These are phyloP conservation scores for Coccyzus lansbergi DNA, from an alignment of 2,797 vertebrate genomes.

Conservation along the genomic window DNA sequence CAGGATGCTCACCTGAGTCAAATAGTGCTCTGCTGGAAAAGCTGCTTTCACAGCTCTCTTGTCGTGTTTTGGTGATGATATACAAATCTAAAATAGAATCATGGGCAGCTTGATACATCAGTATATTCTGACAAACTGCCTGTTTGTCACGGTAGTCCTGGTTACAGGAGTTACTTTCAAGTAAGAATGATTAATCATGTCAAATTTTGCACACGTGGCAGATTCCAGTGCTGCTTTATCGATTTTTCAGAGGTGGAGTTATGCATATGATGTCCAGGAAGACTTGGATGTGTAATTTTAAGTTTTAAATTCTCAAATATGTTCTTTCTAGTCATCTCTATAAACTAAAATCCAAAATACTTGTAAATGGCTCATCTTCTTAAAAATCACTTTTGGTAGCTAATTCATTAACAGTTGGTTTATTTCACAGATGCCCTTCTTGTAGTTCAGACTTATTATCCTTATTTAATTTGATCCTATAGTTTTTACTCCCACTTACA, in stretches of 20 bases:
- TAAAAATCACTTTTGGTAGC: constrained; percentile 1
- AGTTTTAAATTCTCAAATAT: neutral
- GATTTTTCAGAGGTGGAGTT: neutral
- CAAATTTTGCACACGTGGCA: neutral
- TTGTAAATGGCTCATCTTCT: neutral
- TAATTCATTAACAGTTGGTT: neutral
- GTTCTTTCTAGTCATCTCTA: neutral
- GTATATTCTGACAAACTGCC: neutral
- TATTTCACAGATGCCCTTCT: neutral
- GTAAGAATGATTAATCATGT: neutral
- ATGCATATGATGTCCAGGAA: neutral
- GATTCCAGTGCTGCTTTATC: neutral
- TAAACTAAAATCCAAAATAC: neutral
- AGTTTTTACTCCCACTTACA: neutral
- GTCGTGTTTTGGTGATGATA: neutral
- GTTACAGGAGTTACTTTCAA: neutral
- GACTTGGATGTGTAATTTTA: neutral
- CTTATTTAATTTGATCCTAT: constrained; percentile 20
- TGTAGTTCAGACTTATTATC: neutral
- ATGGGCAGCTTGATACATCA: neutral
- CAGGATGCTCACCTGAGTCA: neutral
- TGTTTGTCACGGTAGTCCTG: neutral
- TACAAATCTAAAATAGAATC: neutral
- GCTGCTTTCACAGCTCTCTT: neutral
- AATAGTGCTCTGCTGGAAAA: neutral